Evolutionary conservation across 2,888 invertebrate species (phyloP), one percentile per base, ranked within the genome.

Genomic region (Brassicogethes aeneus): DNA sequence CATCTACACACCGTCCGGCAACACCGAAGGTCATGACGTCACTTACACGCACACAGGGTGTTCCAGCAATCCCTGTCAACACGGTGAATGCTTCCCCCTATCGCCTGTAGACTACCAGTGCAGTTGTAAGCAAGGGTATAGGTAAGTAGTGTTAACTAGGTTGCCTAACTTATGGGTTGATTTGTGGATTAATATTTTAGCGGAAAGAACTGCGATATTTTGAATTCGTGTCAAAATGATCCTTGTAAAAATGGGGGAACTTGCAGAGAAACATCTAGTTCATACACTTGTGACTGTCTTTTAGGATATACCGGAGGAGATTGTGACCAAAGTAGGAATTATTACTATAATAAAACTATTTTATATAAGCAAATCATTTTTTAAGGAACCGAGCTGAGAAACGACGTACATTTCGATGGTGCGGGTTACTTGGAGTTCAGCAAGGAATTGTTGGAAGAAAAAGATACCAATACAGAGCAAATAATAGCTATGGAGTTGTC

Each of bases 211-310:
- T 83, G 82, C 57, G 80, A 84, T 56, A 68, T 70, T 10, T n/a
- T n/a, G n/a, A n/a, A 82, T 56, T 66, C 77, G 33, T 87, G 87
- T 56, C 72, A 73, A 34, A 69, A 77, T 8, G 67, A 73, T 1
- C 91, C 91, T 0, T 94, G 93, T 61, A 75, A 75, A 53, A 87
- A 92, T 63, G 82, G 81, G 0, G 93, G 89, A 30, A 75, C 75
- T 0, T 95, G 95, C 63, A 65, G 69, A 17, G 72, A 72, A 2
- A 66, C 65, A 17, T 68, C 70, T 1, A 68, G 73, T 15, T 70
- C 70, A 32, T 86, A 82, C 60, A 73, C 77, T 5, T 95, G 95
- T 63, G 79, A 82, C 56, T 95, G 95, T 61, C 79, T 77, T 0
- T 70, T 91, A 2, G 86, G 89, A 17, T 91, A 70, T 63, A 76